Base-by-base conservation (phyloP, 1,140 invertebrate species). In the Lucilia cuprina region DNA sequence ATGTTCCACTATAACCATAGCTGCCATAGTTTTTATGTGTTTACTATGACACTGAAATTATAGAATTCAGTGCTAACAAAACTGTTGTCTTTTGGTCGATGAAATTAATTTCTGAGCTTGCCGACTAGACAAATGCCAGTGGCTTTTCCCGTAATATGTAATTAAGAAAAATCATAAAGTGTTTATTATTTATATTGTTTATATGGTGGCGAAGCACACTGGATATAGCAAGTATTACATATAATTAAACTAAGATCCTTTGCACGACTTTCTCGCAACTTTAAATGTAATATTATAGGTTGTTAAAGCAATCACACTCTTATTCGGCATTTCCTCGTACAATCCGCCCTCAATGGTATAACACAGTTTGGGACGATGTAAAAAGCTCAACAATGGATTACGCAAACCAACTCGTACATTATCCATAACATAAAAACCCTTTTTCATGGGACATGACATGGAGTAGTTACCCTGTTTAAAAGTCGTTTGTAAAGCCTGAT, bases 401-500 rank as follows among this genome's bases (percentile, higher is more conserved):
- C 70, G 89, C 1, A 86, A 86, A 82, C 86, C 86, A 5, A 89
- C 19, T 14, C 86, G 87, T 85, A 89, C 88, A 30, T 89, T 89
- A 35, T 82, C 85, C 87, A 89, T 89, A 19, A 83, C 86, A 74
- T 89, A 89, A 17, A 87, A 87, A 0, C 88, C 88, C 8, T 84
- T 85, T 0, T 83, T 83, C 5, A 89, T 41, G 2, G 88, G 88
- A 74, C 88, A 89, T 41, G 85, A 87, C 10, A 89, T 49, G 7
- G 88, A 84, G 50, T 86, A 89, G 82, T 89, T 89, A 30, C 88
- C 87, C 19, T 89, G 87, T 74, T 86, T 89, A 0, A 82, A 0
- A 9, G 50, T 21, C 13, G 82, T 12, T 34, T 30, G 47, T n/a
- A 34, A 82, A 10, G 5, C 30, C 10, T 60, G 49, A 4, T 82